Conservation (phyloP, 2,888 invertebrate species). For the Polyploca ridens region DNA sequence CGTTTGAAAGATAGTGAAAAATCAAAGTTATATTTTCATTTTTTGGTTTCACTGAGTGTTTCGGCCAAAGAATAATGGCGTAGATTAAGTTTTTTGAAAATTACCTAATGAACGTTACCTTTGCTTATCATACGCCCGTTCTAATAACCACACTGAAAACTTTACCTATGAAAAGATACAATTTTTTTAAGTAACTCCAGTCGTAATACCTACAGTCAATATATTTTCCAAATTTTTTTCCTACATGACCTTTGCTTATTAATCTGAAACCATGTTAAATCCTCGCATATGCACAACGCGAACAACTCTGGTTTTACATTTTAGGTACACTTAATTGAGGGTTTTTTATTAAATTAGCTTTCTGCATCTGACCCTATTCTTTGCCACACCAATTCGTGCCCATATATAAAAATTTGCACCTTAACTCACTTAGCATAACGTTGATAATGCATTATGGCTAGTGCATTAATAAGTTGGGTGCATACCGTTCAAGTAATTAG, state of each 20-base stretch:
- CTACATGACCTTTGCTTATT: neutral
- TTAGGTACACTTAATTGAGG: neutral
- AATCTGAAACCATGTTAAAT: neutral
- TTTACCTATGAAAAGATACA: no score
- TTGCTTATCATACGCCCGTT: no score
- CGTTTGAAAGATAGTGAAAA: no score
- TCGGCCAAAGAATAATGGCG: no score
- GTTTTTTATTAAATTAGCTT: conserved; percentile 66
- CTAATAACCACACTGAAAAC: no score
- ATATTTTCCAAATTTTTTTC: neutral
- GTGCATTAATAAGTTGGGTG: conserved; percentile 7
- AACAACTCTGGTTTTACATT: neutral
- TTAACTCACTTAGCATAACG: neutral
- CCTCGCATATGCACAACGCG: neutral
- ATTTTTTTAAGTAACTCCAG: no score
- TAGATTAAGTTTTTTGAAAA: no score
- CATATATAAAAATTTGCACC: neutral
- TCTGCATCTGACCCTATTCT: conserved; percentile 59
- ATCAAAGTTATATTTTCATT: no score
- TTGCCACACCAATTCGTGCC: neutral
- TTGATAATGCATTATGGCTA: conserved; percentile 1
- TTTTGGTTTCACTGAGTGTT: no score
- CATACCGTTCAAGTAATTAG: conserved; percentile 13
- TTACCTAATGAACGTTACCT: no score
- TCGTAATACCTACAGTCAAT: no score